Evolutionary conservation across 1,140 invertebrate species (phyloP).

Genomic region (Aethina tumida): DNA sequence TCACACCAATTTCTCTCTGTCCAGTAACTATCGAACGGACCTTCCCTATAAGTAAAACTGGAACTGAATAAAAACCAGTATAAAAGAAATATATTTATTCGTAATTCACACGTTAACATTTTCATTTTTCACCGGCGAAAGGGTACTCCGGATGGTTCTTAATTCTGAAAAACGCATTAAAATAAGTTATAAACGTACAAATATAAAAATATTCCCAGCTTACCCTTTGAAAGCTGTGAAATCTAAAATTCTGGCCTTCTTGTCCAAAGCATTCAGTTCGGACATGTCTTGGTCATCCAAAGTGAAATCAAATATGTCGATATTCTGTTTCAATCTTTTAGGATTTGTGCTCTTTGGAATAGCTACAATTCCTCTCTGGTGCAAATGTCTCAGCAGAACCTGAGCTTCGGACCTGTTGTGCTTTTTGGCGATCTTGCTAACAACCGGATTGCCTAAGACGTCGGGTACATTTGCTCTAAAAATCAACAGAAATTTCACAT

Average conservation of each 20-base stretch:
- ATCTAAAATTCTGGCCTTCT: constrained; percentile 55
- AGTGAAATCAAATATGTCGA: constrained; percentile 53
- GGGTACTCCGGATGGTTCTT: constrained; percentile 56
- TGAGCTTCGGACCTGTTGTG: constrained; percentile 67
- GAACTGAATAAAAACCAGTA: too few relatives aligned
- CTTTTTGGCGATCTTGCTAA: constrained; percentile 55
- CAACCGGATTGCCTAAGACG: constrained; percentile 55
- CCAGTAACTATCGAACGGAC: too few relatives aligned
- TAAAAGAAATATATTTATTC: too few relatives aligned
- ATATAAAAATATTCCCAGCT: constrained; percentile 7
- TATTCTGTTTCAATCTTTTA: constrained; percentile 54
- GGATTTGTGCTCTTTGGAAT: constrained; percentile 79
- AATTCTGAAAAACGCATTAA: constrained; percentile 38
- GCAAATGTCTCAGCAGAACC: constrained; percentile 63
- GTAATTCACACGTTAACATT: too few relatives aligned
- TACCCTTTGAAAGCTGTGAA: constrained; percentile 47
- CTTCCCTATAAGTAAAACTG: too few relatives aligned
- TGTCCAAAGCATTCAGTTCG: constrained; percentile 45
- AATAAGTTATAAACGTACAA: constrained; percentile 2
- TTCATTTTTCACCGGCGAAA: too few relatives aligned
- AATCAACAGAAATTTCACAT: constrained; percentile 25
- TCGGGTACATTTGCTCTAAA: constrained; percentile 50
- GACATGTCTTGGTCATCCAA: constrained; percentile 45
- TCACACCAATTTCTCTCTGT: too few relatives aligned
- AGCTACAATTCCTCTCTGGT: constrained; percentile 61